phyloP scores from a whole-genome alignment of 2,113 vertebrate genomes.

The Bubalus kerabau region DNA sequence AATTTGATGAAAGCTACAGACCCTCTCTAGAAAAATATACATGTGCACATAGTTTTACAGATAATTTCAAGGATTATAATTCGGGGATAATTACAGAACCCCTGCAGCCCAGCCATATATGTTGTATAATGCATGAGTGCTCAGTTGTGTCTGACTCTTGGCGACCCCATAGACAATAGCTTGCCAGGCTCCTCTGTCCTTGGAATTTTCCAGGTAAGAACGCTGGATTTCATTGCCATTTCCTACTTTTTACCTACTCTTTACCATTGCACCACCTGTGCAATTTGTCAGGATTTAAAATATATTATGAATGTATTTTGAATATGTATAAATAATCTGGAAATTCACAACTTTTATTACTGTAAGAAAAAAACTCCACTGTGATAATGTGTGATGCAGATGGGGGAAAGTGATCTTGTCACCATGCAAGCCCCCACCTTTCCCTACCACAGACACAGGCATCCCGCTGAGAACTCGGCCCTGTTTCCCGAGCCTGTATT shows the following conservation, averaged over 20 bases:
- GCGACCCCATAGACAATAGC: background rate
- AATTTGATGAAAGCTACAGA: background rate
- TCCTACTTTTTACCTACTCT: background rate
- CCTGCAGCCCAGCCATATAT: background rate
- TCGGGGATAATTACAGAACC: background rate
- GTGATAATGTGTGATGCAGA: background rate
- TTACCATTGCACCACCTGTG: background rate
- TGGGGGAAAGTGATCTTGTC: background rate
- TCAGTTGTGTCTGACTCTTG: background rate
- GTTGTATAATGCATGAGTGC: background rate
- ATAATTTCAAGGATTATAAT: background rate
- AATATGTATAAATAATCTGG: background rate
- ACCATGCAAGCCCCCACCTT: background rate
- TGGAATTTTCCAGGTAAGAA: background rate
- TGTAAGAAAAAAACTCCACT: background rate
- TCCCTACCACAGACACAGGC: accelerated
- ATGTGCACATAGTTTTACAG: background rate
- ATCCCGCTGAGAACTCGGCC: accelerated
- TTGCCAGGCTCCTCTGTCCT: background rate
- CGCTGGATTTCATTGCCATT: background rate
- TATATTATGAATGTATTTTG: background rate
- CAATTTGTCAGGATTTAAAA: conserved; percentile 16
- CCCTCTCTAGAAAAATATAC: background rate
- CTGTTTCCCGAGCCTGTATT: background rate
- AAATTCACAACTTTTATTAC: background rate